Conservation (phyloP, 2,888 invertebrate genomes). For the Agrilus mali region DNA sequence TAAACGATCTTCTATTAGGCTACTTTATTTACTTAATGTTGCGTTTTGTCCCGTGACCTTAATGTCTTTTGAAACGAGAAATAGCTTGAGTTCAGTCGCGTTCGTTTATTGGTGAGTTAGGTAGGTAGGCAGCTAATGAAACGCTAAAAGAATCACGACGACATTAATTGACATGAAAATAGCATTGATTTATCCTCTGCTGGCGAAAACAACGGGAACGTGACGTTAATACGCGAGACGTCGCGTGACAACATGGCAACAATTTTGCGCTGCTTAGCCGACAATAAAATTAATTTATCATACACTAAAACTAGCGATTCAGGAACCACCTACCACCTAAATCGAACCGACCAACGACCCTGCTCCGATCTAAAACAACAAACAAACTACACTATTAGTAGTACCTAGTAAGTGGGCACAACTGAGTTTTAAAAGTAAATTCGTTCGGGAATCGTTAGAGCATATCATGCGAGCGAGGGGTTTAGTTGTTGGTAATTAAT, state of each 20-base stretch:
- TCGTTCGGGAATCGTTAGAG: conserved; percentile 16
- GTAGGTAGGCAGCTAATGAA: neutral
- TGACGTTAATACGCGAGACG: conserved; percentile 31
- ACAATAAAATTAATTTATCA: conserved; percentile 39
- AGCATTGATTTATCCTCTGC: conserved; percentile 1
- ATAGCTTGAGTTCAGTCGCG: neutral
- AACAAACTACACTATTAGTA: no score
- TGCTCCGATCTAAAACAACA: neutral
- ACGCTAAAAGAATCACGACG: neutral
- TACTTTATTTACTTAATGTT: no score
- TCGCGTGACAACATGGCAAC: conserved; percentile 35
- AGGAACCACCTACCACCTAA: neutral
- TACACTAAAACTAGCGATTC: conserved; percentile 19
- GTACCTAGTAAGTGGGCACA: conserved; percentile 2
- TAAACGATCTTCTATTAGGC: no score
- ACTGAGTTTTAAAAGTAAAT: conserved; percentile 17
- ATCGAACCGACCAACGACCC: no score
- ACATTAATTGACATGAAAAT: neutral
- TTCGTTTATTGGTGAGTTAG: no score
- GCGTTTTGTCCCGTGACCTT: no score
- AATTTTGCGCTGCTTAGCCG: conserved; percentile 36
- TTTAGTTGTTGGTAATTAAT: conserved; percentile 28
- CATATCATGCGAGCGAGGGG: conserved; percentile 30
- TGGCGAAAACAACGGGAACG: neutral
- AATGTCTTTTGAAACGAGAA: no score